Evolutionary conservation across 2,113 vertebrate species (phyloP).

Genomic region (Onychostruthus taczanowskii): DNA sequence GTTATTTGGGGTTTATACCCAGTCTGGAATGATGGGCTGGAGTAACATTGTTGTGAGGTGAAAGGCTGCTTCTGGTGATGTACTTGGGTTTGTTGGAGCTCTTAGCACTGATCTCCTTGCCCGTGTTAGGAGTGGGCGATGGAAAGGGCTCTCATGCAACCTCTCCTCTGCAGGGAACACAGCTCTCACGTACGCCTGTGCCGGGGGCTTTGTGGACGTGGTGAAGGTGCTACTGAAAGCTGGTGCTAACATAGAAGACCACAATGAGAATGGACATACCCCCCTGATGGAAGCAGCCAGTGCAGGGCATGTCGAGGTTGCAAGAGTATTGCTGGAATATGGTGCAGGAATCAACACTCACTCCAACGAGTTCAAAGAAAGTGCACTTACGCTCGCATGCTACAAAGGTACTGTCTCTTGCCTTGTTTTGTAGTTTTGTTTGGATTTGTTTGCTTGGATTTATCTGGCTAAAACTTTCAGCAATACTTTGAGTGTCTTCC

Average conservation of each 20-base stretch:
- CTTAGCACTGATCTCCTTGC: background rate
- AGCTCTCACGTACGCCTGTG: constrained; percentile 95
- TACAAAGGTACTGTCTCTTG: constrained; percentile 88
- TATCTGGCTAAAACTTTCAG: background rate
- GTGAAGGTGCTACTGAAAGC: constrained; percentile 98
- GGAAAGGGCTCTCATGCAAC: background rate
- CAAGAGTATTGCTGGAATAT: constrained; percentile 94
- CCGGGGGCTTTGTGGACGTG: constrained; percentile 96
- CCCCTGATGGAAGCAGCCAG: constrained; percentile 99
- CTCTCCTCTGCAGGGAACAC: constrained; percentile 86
- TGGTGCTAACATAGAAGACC: constrained; percentile 98
- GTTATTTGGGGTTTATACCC: background rate
- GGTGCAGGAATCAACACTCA: constrained; percentile 99
- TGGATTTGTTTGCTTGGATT: background rate
- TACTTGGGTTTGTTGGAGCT: background rate
- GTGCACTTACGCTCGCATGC: constrained; percentile 96
- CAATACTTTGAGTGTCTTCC: background rate
- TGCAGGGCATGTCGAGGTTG: constrained; percentile 96
- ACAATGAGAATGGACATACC: constrained; percentile 98
- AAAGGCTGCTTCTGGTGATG: background rate
- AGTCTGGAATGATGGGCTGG: background rate
- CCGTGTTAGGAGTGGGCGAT: background rate
- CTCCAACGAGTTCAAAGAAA: constrained; percentile 99
- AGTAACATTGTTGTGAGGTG: background rate
- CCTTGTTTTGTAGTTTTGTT: background rate